Percentiles rank a stretch among this genome's conserved stretches.
phyloP scores from a whole-genome alignment of 2,797 vertebrate species.

The Carcharodon carcharias region DNA sequence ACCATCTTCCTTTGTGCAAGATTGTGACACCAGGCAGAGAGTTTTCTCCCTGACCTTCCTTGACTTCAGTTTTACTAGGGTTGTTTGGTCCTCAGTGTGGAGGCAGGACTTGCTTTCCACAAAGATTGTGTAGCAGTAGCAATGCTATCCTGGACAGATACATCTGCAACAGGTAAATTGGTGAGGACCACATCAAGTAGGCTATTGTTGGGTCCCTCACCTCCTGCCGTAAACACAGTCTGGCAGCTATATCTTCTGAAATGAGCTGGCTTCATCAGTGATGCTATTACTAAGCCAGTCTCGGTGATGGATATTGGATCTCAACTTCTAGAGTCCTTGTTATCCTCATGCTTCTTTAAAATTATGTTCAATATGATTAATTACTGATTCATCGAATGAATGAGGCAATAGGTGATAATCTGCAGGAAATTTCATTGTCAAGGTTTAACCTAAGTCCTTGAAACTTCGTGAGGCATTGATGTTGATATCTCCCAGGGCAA shows the following conservation, averaged over 20 bases:
- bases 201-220: not conserved
- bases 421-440: not conserved
- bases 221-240: not conserved
- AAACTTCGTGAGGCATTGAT: not conserved
- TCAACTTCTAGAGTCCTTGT: not conserved
- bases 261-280: not conserved
- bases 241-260: not conserved
- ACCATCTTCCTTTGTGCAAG: not conserved
- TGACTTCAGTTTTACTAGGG: not conserved
- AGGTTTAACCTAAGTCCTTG: not conserved
- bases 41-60: not conserved
- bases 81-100: not conserved
- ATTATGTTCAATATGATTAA: not conserved
- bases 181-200: not conserved
- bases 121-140: not conserved
- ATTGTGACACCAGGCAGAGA: not conserved
- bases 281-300: not conserved
- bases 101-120: not conserved
- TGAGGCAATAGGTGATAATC: not conserved
- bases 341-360: not conserved
- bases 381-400: not conserved
- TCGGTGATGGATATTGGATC: not conserved
- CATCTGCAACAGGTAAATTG: not conserved
- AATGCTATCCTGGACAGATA: not conserved
- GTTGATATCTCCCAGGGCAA: not conserved